phyloP scores from a whole-genome alignment of 2,888 invertebrate species.

The Polydrusus pterygomalis region DNA sequence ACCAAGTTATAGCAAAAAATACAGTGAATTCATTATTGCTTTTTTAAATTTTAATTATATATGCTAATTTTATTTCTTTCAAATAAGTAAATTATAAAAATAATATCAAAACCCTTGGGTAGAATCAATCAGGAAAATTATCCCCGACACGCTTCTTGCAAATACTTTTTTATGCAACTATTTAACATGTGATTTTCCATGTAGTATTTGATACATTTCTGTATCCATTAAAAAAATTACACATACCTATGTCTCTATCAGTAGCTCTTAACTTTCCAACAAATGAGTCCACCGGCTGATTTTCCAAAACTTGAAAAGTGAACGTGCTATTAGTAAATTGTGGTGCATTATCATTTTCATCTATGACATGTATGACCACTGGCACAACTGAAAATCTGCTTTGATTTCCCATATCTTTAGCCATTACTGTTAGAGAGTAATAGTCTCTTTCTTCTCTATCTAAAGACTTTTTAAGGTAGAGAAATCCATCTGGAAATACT shows the following conservation, averaged over 20 bases:
- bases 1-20: neutral
- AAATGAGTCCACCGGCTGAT: slow-evolving; percentile 91
- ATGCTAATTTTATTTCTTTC: no score
- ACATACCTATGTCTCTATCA: slow-evolving; percentile 83
- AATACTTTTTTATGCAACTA: no score
- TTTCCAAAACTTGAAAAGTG: slow-evolving; percentile 91
- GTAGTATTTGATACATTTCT: no score
- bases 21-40: neutral
- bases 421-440: slow-evolving; percentile 90
- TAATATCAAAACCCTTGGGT: no score
- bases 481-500: slow-evolving; percentile 94
- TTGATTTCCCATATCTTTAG: slow-evolving; percentile 86
- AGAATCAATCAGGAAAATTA: no score
- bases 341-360: slow-evolving; percentile 97
- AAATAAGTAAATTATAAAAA: no score
- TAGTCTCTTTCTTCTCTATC: slow-evolving; percentile 95
- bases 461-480: slow-evolving; percentile 89
- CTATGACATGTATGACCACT: slow-evolving; percentile 93
- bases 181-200: no score
- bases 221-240: no score
- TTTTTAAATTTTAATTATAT: neutral
- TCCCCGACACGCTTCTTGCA: no score
- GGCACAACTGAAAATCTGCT: slow-evolving; percentile 89
- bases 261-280: slow-evolving; percentile 93
- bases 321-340: slow-evolving; percentile 94